Evolutionary conservation across 1,140 invertebrate species (phyloP), one percentile per base, ranked within the genome.

Genomic region (Drosophila pallidifrons): DNA sequence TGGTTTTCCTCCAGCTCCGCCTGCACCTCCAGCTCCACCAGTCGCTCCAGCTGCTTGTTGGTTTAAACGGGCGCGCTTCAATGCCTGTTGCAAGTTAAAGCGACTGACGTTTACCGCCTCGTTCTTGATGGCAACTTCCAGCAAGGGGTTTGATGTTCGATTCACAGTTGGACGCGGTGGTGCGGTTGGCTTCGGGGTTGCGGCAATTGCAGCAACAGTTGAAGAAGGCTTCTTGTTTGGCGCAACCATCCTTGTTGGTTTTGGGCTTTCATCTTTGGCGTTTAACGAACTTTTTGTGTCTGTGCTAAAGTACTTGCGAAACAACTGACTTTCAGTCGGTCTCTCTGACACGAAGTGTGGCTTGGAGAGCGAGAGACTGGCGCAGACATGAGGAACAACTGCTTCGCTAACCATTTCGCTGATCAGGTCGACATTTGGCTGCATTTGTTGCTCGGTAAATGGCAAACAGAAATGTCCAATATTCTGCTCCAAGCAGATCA

Each of bases 401-500:
- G 78, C 43, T 28, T 70, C 38, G 41, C 75, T 85, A 5, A 89
- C 65, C 41, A 89, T 67, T 43, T 79, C 55, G 5, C 49, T 67
- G 20, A 87, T 57, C n/a, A 87, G 41, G 1, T 49, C 47, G 7
- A 58, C 25, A 38, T 89, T 74, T 2, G 80, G 85, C 38, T 81
- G 52, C 7, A 88, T 46, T 2, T 74, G 11, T 2, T 91, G 77
- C 45, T 75, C 69, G 2, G 60, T 77, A 1, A 92, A 77, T 11
- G 79, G 77, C 52, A 77, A 74, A 16, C 72, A 85, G 38, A 92
- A 92, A 20, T 72, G 72, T 41, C 88, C 81, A 3, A 92, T 79
- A 57, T 87, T 72, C 6, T 91, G 77, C 25, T 87, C 77, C 0
- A 92, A 57, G 5, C 77, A 75, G 4, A 91, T 4, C 1, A 83